Evolutionary conservation across 53 echinoderm and acorn worm genomes (phyloP).

Genomic region (Antedon mediterranea): DNA sequence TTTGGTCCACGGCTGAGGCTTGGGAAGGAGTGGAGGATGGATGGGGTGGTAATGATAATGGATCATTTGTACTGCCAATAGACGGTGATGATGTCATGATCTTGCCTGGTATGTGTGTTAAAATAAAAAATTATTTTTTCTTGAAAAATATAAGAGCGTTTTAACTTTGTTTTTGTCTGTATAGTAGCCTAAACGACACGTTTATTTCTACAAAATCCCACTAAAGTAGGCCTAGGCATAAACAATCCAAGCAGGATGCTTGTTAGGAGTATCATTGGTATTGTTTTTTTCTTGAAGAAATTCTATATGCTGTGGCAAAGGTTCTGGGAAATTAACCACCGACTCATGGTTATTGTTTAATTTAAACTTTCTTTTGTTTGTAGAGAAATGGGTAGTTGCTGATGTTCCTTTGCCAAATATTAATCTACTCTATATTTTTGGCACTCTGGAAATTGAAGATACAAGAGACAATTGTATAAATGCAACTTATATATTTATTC

Average conservation of each 20-base stretch:
- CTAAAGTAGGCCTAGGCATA: too few relatives aligned
- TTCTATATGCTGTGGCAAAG: too few relatives aligned
- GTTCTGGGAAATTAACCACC: too few relatives aligned
- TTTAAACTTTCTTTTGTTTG: not conserved
- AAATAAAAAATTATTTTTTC: too few relatives aligned
- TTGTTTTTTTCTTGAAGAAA: not conserved
- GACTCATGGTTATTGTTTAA: too few relatives aligned
- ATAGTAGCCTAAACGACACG: too few relatives aligned
- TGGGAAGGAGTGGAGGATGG: constrained; percentile 60
- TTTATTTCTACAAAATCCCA: too few relatives aligned
- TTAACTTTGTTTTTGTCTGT: too few relatives aligned
- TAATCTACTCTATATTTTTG: constrained; percentile 67
- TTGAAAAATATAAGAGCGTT: too few relatives aligned
- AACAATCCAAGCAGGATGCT: not conserved
- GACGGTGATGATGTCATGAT: constrained; percentile 64
- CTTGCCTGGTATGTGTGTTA: constrained; percentile 61
- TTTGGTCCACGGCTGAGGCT: constrained; percentile 55
- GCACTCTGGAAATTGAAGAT: constrained; percentile 57
- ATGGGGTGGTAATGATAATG: constrained; percentile 56
- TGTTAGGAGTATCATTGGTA: not conserved
- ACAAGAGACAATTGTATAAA: constrained; percentile 30
- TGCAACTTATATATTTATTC: constrained; percentile 67
- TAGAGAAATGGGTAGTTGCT: constrained; percentile 61
- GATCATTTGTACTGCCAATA: constrained; percentile 27
- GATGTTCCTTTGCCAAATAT: constrained; percentile 48